Evolutionary conservation across 2,888 invertebrate species (phyloP), one percentile per base, ranked within the genome.

Genomic region (Orthosia gracilis): DNA sequence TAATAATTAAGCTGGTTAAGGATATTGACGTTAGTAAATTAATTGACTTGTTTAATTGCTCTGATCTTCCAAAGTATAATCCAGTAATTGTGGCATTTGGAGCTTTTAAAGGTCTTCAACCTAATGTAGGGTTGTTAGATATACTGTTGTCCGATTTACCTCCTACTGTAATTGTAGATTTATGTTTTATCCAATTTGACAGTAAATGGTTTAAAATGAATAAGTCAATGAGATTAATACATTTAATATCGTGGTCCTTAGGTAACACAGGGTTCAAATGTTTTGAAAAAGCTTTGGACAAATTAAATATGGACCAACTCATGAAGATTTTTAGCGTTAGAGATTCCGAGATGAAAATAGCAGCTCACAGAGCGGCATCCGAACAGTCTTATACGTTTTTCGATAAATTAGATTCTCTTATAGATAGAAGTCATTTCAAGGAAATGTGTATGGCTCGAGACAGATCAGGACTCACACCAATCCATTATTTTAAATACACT

Each of bases 1-100:
- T 69, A 26, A 54, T 79, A 18, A 54, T 79, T 49, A 49, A 66
- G 12, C 9, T 66, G 4, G 63, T 79, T 17, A 75, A 79, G 63
- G 26, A 57, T 31, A 55, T 80, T 49, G 73, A 76, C 18, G 49
- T 4, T 40, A 40, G 45, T n/a, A 76, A 45, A 61, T 45, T 82
- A 31, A 65, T 66, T 47, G 65, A 82, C n/a, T 66, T 82, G 26
- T 80, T 71, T 21, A 66, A 57, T 18, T 83, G 82, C 57, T 73
- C 59, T 59, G 82, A 83, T 65, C 59, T 80, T 52, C 82, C 82
- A 21, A 31, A 49, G 17, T 69, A 31, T 57, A 82, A 82, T 73
- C 52, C 82, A n/a, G 17, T 83, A 17, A 21, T 55, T 26, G 31
- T 78, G 31, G 73, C 77, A 45, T 65, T 49, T 54, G 69, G 63